Evolutionary conservation across 2,113 vertebrate genomes (phyloP), one percentile per base, ranked within the genome.

Genomic region (Cyprinodon tularosa): DNA sequence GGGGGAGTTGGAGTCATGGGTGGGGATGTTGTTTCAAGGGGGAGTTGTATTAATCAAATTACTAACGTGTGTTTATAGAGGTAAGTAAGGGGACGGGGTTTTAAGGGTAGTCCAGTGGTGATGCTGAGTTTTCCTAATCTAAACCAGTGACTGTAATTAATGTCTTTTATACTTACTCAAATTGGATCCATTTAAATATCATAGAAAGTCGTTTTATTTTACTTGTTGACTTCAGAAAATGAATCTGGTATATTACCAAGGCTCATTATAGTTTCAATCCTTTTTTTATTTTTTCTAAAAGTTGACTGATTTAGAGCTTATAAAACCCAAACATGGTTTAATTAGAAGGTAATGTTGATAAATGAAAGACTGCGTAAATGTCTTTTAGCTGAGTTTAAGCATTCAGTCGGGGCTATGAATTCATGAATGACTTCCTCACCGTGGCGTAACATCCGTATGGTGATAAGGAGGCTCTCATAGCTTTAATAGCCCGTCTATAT

Each of bases 51-150:
- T 76, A 68, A 62, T 68, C 14, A 67, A 45, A 45, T 11, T 29
- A 44, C 64, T 7, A 47, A 14, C 79, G 10, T 60, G 62, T 11
- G 42, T 20, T 63, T 29, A 17, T 29, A 62, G 22, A 2, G 87
- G 91, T 93, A 85, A 90, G 89, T 93, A 90, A 73, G 36, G 20
- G 50, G 44, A 44, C 38, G 9, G 59, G 7, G 13, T 29, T 17
- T 77, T 71, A 44, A 77, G 60, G 62, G 69, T 66, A 39, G 47
- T 74, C 29, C 36, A 39, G 75, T 78, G 62, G 71, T 62, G 1
- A 38, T 64, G 72, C 82, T 76, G 64, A 73, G 39, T 88, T 88
- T 91, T 82, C 59, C 84, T 82, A 72, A 29, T 85, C 82, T 88
- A 47, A 66, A 6, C 6, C 5, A 0, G 3, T 59, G 68, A 29